Base-by-base conservation (phyloP, 2,113 vertebrate species). In the Microcebus griseorufus region DNA sequence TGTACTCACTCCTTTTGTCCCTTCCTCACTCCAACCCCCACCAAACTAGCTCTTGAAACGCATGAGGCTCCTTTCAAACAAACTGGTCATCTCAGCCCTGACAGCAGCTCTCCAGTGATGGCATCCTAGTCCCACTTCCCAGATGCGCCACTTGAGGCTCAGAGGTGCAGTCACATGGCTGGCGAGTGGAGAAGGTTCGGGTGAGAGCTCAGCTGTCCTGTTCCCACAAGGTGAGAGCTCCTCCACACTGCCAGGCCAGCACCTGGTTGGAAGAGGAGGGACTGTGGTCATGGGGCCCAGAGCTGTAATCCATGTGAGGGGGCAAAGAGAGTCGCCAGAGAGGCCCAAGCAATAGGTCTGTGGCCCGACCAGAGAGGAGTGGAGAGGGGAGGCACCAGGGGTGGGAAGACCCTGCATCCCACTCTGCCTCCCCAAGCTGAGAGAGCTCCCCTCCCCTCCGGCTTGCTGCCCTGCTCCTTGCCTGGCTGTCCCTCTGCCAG, bases 121-220 rank as follows among this genome's bases (percentile, higher is more conserved):
- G 6, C 34, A 13, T 58, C 72, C 62, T 86, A 45, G 93, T 93
- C 48, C 70, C 22, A 75, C n/a, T 55, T 96, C 37, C 76, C 16
- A 76, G 37, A 65, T 73, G n/a, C 78, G 34, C 29, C 53, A 75
- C 45, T 2, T 88, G 70, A 94, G 55, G 22, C 32, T 72, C 27
- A 23, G 75, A 75, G 10, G 39, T 81, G 14, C 3, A 62, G 67
- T 72, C 39, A 17, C 5, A 14, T 53, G 70, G 14, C 20, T 82
- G 32, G 72, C 5, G 69, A 55, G 9, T n/a, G 14, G 32, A 73
- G n/a, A 78, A 1, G 27, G 79, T 39, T 72, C 25, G 7, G 53
- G 48, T 29, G 6, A 58, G 79, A n/a, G 25, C 51, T 29, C 65
- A n/a, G 25, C 3, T 65, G 22, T 65, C 45, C n/a, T 48, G 58